These are phyloP conservation scores for Trisateles emortualis DNA, from an alignment of 2,888 invertebrate species.

Conservation along the genomic window DNA sequence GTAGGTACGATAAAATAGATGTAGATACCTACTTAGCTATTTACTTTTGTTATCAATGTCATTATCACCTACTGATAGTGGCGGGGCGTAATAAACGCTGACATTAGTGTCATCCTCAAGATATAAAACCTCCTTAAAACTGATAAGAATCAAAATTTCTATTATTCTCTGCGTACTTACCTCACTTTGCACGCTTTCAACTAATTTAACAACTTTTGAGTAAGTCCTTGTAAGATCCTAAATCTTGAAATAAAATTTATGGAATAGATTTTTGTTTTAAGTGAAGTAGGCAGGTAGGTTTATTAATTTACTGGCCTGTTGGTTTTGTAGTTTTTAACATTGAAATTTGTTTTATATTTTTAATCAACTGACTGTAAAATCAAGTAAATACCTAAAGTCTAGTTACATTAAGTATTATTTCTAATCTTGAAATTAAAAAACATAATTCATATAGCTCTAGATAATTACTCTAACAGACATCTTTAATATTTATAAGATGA, in stretches of 20 bases:
- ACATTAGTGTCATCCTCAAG: slow-evolving; percentile 25
- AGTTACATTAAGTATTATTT: slow-evolving; percentile 6
- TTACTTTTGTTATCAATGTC: slow-evolving; percentile 46
- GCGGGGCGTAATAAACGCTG: slow-evolving; percentile 32
- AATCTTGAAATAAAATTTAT: slow-evolving; percentile 17
- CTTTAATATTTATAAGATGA: slow-evolving; percentile 38
- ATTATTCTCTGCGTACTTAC: slow-evolving; percentile 22
- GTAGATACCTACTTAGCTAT: slow-evolving; percentile 9
- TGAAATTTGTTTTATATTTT: too few species aligned
- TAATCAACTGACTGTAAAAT: too few species aligned
- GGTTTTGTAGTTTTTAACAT: too few species aligned
- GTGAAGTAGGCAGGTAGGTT: neutral
- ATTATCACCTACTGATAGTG: slow-evolving; percentile 45
- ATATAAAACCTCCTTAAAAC: slow-evolving; percentile 22
- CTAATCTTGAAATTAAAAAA: slow-evolving; percentile 34
- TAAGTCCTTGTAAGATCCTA: slow-evolving; percentile 15
- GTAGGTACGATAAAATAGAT: slow-evolving; percentile 12
- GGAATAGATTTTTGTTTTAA: slow-evolving; percentile 14
- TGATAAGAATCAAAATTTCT: slow-evolving; percentile 37
- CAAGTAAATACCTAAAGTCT: too few species aligned
- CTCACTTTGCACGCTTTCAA: slow-evolving; percentile 13
- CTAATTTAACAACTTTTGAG: slow-evolving; percentile 20
- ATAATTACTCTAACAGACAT: slow-evolving; percentile 7
- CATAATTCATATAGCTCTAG: slow-evolving; percentile 21
- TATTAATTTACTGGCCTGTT: too few species aligned